phyloP scores from a whole-genome alignment of 1,140 invertebrate species.

The Drosophila ironensis region DNA sequence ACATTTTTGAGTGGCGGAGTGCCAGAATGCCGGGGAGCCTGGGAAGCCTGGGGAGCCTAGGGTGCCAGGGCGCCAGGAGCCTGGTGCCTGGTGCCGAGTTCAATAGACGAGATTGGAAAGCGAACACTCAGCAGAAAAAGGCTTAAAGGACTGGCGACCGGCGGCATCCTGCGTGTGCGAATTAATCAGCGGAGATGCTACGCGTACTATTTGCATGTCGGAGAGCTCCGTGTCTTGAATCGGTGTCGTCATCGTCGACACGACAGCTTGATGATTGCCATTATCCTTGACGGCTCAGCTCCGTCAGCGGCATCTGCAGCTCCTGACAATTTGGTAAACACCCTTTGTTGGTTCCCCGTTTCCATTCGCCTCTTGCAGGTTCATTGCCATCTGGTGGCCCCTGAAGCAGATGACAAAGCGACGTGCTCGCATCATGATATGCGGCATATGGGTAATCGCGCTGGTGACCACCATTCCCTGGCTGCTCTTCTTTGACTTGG shows the following conservation, averaged over 20 bases:
- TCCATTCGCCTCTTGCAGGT: slow-evolving; percentile 89
- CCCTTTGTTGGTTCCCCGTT: slow-evolving; percentile 68
- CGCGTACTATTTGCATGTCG: slow-evolving; percentile 59
- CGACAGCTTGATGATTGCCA: slow-evolving; percentile 62
- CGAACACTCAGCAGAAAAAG: slow-evolving; percentile 75
- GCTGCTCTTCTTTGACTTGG: slow-evolving; percentile 94
- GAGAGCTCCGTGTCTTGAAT: slow-evolving; percentile 35
- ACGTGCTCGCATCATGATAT: slow-evolving; percentile 92
- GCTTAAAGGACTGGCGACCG: slow-evolving; percentile 51
- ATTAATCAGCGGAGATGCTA: slow-evolving; percentile 67
- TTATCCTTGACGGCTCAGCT: slow-evolving; percentile 51
- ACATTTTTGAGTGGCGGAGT: neutral
- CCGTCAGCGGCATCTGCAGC: slow-evolving; percentile 24
- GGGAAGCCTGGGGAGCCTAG: too few species aligned
- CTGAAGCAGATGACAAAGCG: slow-evolving; percentile 95
- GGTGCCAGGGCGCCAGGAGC: too few species aligned
- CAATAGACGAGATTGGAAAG: slow-evolving; percentile 76
- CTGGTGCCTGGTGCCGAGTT: too few species aligned
- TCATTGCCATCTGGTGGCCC: slow-evolving; percentile 97
- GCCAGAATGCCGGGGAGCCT: neutral
- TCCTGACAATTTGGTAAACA: slow-evolving; percentile 32
- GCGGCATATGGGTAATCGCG: slow-evolving; percentile 95
- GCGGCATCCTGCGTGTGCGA: slow-evolving; percentile 70
- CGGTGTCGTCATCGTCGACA: slow-evolving; percentile 66
- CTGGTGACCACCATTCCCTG: slow-evolving; percentile 92